Conservation (phyloP, 2,113 vertebrate genomes). For the Climacteris rufus region DNA sequence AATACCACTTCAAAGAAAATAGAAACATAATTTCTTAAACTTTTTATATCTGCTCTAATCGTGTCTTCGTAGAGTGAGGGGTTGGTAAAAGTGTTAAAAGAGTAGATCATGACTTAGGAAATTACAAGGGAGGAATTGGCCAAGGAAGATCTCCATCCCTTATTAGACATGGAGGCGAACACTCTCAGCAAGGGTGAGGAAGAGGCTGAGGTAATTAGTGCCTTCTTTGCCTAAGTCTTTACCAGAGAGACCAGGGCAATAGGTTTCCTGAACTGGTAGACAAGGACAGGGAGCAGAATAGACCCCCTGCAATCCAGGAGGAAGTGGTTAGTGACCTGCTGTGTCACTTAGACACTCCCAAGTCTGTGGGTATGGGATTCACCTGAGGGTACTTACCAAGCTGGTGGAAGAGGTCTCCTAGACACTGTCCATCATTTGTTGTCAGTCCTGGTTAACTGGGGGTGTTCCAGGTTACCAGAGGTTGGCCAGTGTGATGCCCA, state of each 20-base stretch:
- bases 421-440: background rate
- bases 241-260: background rate
- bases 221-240: background rate
- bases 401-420: background rate
- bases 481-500: background rate
- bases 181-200: no score
- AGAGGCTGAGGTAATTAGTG: no score
- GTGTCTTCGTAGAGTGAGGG: background rate
- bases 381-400: background rate
- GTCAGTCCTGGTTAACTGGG: background rate
- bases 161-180: background rate
- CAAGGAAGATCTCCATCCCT: background rate
- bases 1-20: slow-evolving; percentile 50
- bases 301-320: background rate
- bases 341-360: accelerated
- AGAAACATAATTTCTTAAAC: slow-evolving; percentile 58
- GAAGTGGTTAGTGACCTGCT: background rate
- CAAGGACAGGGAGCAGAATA: background rate
- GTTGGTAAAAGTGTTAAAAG: slow-evolving; percentile 5
- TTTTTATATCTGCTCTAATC: slow-evolving; percentile 22
- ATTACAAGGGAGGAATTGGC: background rate
- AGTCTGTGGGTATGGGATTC: background rate
- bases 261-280: background rate
- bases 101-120: background rate
- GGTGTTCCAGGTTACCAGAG: background rate